Conservation (phyloP, 2,113 vertebrate species). For the Apodemus speciosus region DNA sequence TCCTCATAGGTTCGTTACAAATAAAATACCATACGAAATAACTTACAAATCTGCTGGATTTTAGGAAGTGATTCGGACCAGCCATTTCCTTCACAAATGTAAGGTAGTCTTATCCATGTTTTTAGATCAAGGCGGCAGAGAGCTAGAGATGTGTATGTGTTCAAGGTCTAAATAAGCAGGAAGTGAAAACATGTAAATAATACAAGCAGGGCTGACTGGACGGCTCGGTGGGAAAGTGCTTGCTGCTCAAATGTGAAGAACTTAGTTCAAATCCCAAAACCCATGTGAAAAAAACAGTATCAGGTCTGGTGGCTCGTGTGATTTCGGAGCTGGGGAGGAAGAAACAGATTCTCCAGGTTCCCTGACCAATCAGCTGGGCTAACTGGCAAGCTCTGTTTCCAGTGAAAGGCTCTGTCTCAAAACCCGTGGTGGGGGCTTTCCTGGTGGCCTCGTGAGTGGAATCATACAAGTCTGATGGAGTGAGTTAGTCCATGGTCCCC, state of each 20-base stretch:
- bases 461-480: neutral
- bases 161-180: neutral
- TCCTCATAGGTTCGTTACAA: conserved; percentile 11
- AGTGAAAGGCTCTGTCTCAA: neutral
- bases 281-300: neutral
- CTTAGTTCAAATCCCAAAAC: neutral
- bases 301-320: too few relatives aligned
- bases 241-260: too few relatives aligned
- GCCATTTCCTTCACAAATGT: neutral
- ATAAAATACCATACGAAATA: neutral
- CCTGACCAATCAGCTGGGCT: neutral
- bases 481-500: neutral
- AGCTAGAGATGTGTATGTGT: neutral
- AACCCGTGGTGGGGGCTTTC: neutral
- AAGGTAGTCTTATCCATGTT: neutral
- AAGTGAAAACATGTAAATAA: neutral
- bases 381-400: neutral
- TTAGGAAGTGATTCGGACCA: neutral
- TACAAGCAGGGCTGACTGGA: neutral
- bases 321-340: too few relatives aligned
- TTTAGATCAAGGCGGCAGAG: neutral
- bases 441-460: neutral
- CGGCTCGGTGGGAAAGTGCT: neutral
- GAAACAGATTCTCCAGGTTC: neutral
- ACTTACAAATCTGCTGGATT: neutral